phyloP scores from a whole-genome alignment of 2,888 invertebrate genomes.

The Esperia sulphurella region DNA sequence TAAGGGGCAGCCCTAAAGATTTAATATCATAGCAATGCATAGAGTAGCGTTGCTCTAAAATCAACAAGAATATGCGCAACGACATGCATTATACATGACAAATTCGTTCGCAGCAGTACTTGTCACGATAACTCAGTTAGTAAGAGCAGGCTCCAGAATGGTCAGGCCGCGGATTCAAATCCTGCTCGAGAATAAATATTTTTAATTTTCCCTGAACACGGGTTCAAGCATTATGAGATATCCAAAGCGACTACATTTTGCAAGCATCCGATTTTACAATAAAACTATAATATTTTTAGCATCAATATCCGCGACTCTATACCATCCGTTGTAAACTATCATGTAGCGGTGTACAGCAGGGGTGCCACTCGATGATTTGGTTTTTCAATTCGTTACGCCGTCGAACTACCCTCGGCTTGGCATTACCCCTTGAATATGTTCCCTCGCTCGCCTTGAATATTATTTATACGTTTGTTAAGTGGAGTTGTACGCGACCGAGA shows the following conservation, averaged over 20 bases:
- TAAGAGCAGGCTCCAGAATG: too few species aligned
- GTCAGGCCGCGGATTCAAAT: too few species aligned
- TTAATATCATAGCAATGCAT: conserved; percentile 43
- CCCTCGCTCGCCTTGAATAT: conserved; percentile 77
- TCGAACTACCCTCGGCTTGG: conserved; percentile 72
- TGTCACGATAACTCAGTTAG: too few species aligned
- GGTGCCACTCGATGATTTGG: conserved; percentile 79
- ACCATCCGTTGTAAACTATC: conserved; percentile 58
- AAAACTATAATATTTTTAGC: background rate
- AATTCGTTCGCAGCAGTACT: too few species aligned
- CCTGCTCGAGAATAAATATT: too few species aligned
- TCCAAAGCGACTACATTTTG: too few species aligned
- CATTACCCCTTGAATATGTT: conserved; percentile 73
- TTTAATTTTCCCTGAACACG: too few species aligned
- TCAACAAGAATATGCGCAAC: background rate
- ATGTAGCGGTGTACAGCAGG: conserved; percentile 73
- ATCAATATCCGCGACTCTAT: conserved; percentile 41
- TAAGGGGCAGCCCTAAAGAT: conserved; percentile 75
- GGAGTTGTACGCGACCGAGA: conserved; percentile 64
- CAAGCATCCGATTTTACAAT: too few species aligned
- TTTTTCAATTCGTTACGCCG: conserved; percentile 80
- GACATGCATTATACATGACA: too few species aligned
- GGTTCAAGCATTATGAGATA: too few species aligned
- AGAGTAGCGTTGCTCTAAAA: conserved; percentile 28
- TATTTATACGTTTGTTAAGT: conserved; percentile 80